Evolutionary conservation across 2,797 vertebrate species (phyloP).

Genomic region (Myoxocephalus aenaeus): DNA sequence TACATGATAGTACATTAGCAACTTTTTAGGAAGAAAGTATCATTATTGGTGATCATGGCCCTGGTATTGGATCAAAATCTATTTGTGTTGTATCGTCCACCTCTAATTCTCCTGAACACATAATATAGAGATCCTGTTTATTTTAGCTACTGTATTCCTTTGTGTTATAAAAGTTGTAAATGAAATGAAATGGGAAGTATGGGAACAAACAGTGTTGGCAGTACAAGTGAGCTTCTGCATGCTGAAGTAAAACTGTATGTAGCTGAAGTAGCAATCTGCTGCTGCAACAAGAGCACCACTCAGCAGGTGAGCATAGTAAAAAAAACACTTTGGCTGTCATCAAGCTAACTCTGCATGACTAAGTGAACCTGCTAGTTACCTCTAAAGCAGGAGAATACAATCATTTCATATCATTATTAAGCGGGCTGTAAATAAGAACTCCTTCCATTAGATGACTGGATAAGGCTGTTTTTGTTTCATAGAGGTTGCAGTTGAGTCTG

Average conservation of each 20-base stretch:
- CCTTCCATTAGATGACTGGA: slow-evolving; percentile 5
- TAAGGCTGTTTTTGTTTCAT: slow-evolving; percentile 9
- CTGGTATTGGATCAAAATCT: neutral
- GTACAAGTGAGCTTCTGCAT: slow-evolving; percentile 3
- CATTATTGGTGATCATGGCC: neutral
- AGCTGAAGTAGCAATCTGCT: slow-evolving; percentile 47
- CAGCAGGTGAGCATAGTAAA: slow-evolving; percentile 45
- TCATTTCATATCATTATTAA: slow-evolving; percentile 49
- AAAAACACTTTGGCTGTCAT: slow-evolving; percentile 45
- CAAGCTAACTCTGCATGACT: slow-evolving; percentile 52
- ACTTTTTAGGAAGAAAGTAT: neutral
- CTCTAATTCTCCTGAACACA: neutral
- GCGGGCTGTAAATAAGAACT: slow-evolving; percentile 8
- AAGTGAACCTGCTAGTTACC: slow-evolving; percentile 50
- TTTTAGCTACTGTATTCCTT: neutral
- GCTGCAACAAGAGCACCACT: slow-evolving; percentile 52
- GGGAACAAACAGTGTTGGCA: slow-evolving; percentile 7
- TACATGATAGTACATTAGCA: neutral
- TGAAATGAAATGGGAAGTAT: neutral
- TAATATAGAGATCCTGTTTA: neutral
- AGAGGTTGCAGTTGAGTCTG: neutral
- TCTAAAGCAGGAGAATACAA: slow-evolving; percentile 31
- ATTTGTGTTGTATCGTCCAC: neutral
- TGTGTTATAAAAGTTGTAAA: neutral
- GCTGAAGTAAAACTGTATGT: slow-evolving; percentile 23